Conservation (phyloP, 2,888 invertebrate species). For the Lysandra coridon region DNA sequence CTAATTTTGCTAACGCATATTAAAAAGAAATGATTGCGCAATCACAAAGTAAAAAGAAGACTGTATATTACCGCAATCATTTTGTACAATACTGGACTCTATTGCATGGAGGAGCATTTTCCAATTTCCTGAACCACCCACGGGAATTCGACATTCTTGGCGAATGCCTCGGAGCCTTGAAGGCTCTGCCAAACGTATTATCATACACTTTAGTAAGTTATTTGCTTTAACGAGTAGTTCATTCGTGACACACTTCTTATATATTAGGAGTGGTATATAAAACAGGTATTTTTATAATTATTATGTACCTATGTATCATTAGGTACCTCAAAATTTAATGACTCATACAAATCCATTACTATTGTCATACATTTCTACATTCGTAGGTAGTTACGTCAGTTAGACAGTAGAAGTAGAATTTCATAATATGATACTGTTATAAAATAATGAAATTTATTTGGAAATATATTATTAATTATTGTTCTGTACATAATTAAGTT, state of each 20-base stretch:
- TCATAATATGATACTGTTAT: too few relatives aligned
- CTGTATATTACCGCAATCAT: neutral
- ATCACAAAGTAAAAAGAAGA: neutral
- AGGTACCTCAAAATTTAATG: too few relatives aligned
- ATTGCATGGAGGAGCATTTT: slow-evolving; percentile 9
- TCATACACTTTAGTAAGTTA: neutral
- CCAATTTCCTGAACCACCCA: slow-evolving; percentile 16
- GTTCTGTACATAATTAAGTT: neutral
- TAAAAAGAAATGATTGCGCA: neutral
- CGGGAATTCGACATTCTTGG: neutral
- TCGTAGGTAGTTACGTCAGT: too few relatives aligned
- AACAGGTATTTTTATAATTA: neutral
- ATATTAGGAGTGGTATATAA: neutral
- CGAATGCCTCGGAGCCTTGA: neutral
- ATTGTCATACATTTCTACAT: too few relatives aligned
- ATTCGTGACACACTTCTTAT: neutral
- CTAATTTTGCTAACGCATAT: neutral
- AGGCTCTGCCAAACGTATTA: slow-evolving; percentile 17
- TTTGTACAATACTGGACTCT: neutral
- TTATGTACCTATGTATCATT: too few relatives aligned
- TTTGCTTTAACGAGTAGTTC: neutral
- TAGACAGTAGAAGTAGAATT: too few relatives aligned
- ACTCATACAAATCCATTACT: too few relatives aligned
- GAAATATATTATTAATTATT: neutral
- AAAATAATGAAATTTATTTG: neutral